These are phyloP conservation scores for Phyllopteryx taeniolatus DNA, from an alignment of 2,113 vertebrate species.

Conservation along the genomic window DNA sequence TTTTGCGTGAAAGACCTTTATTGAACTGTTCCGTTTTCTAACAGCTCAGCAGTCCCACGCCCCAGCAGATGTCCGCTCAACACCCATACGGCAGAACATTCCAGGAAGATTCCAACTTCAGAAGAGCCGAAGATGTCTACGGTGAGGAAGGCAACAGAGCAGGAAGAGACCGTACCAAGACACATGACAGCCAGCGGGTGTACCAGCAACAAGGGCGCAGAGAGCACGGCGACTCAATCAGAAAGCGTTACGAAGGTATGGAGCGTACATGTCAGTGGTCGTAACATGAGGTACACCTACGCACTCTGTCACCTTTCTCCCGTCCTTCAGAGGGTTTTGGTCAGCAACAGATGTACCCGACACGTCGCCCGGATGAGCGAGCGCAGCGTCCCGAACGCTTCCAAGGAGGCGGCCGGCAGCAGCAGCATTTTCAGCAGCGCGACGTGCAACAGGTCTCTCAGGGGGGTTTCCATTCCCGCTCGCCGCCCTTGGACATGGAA, in stretches of 20 bases:
- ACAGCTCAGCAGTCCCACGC: constrained; percentile 37
- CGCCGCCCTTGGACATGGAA: constrained; percentile 33
- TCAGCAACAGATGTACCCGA: background rate
- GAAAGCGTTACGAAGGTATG: constrained; percentile 47
- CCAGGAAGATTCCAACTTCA: constrained; percentile 36
- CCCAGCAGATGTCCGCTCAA: constrained; percentile 4
- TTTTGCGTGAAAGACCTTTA: background rate
- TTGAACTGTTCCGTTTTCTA: constrained; percentile 7
- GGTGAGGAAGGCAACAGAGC: constrained; percentile 24
- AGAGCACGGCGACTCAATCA: constrained; percentile 26
- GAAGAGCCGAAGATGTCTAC: constrained; percentile 26
- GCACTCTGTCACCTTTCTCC: background rate
- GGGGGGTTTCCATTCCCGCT: constrained; percentile 34
- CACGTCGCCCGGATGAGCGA: background rate
- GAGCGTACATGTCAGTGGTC: background rate
- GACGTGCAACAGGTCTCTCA: constrained; percentile 21
- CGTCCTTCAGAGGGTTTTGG: constrained; percentile 43
- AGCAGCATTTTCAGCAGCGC: background rate
- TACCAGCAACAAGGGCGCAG: constrained; percentile 6
- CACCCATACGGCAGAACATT: constrained; percentile 18
- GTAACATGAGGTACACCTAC: too few species aligned
- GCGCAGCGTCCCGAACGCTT: constrained; percentile 29
- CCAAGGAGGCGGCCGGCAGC: constrained; percentile 25
- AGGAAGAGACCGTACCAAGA: constrained; percentile 13
- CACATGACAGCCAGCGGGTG: constrained; percentile 15